phyloP scores from a whole-genome alignment of 1,140 invertebrate species.

The Diorhabda carinulata region DNA sequence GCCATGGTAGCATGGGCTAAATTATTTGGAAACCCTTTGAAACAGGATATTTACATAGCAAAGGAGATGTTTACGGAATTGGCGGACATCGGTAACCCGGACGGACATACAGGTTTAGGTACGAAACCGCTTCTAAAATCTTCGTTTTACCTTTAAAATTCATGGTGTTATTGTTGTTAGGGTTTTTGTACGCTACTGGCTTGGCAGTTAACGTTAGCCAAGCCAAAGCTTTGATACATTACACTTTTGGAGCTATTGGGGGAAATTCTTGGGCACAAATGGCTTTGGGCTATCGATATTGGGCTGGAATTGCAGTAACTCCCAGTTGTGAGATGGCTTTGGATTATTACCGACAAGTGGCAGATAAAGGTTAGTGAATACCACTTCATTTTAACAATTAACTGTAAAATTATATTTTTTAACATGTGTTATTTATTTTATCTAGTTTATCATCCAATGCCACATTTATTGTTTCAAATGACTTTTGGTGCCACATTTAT shows the following conservation, averaged over 20 bases:
- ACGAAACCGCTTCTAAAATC: conserved; percentile 3
- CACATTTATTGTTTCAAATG: no score
- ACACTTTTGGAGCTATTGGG: conserved; percentile 84
- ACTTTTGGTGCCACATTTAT: no score
- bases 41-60: conserved; percentile 73
- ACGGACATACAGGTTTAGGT: conserved; percentile 74
- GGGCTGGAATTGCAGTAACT: conserved; percentile 83
- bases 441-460: no score
- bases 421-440: no score
- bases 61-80: conserved; percentile 75
- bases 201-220: conserved; percentile 82
- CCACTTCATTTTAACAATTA: no score
- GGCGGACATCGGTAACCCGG: conserved; percentile 71
- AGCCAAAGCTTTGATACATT: conserved; percentile 84
- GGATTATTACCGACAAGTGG: conserved; percentile 84
- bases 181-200: conserved; percentile 85
- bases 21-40: conserved; percentile 72
- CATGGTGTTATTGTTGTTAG: conserved; percentile 51
- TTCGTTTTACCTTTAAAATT: not conserved
- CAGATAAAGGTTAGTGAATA: conserved; percentile 64
- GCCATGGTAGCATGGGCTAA: conserved; percentile 82
- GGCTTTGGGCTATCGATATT: conserved; percentile 87
- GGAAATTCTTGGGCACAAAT: conserved; percentile 91
- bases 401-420: no score
- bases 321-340: conserved; percentile 87